Percentiles rank a stretch among this genome's conserved stretches.
Evolutionary conservation across 2,888 invertebrate species (phyloP).

Genomic region (Xylophagus ater): DNA sequence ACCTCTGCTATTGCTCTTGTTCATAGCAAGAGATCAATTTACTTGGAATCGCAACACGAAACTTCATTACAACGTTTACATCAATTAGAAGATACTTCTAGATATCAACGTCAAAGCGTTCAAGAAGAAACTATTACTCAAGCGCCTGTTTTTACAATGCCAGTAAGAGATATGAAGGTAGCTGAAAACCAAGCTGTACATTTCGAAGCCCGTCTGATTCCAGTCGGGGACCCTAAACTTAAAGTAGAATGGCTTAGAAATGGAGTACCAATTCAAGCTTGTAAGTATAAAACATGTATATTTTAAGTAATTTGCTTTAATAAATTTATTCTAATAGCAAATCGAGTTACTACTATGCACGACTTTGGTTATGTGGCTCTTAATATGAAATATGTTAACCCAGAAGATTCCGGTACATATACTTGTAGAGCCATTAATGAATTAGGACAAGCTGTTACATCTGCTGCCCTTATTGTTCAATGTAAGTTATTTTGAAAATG

Average conservation of each 20-base stretch:
- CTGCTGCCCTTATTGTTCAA: conserved; percentile 81
- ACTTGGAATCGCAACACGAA: conserved; percentile 79
- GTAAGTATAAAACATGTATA: conserved; percentile 41
- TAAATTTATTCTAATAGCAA: conserved; percentile 45
- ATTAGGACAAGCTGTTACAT: conserved; percentile 88
- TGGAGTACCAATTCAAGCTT: conserved; percentile 81
- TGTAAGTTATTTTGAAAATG: conserved; percentile 45
- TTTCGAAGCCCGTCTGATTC: conserved; percentile 87
- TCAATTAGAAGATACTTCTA: conserved; percentile 69
- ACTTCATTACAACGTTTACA: conserved; percentile 68
- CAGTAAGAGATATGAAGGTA: conserved; percentile 73
- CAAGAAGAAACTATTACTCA: conserved; percentile 73
- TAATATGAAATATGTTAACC: conserved; percentile 88
- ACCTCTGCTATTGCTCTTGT: conserved; percentile 80
- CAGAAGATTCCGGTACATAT: conserved; percentile 94
- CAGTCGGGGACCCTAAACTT: conserved; percentile 86
- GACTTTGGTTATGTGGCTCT: conserved; percentile 96
- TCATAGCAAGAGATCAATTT: conserved; percentile 75
- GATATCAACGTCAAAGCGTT: conserved; percentile 58
- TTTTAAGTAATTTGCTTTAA: not conserved
- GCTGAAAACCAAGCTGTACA: conserved; percentile 88
- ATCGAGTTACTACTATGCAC: conserved; percentile 86
- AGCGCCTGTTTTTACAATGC: conserved; percentile 86
- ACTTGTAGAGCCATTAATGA: conserved; percentile 89
- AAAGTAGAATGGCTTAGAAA: conserved; percentile 89